Conservation (phyloP, 2,888 invertebrate species). For the Machimus atricapillus region DNA sequence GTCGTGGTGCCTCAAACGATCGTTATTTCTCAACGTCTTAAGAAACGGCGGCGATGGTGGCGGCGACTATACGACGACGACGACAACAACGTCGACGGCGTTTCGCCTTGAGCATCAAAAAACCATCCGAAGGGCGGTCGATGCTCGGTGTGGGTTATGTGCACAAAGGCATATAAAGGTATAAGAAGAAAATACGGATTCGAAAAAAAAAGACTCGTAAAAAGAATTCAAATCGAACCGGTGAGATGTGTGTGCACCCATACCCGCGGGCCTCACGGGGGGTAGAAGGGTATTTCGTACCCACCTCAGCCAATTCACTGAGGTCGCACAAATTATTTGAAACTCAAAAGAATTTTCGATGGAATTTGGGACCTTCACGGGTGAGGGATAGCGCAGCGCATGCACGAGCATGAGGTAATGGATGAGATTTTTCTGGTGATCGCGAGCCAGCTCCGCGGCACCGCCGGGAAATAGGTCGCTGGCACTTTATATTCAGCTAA, state of each 20-base stretch:
- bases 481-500: slow-evolving; percentile 31
- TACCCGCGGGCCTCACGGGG: background rate
- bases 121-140: slow-evolving; percentile 29
- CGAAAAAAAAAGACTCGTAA: slow-evolving; percentile 1
- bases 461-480: slow-evolving; percentile 16
- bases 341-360: slow-evolving; percentile 37
- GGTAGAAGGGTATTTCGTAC: background rate
- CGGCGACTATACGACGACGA: background rate
- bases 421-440: slow-evolving; percentile 27
- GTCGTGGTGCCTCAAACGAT: background rate
- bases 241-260: background rate
- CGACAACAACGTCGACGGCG: background rate
- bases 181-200: background rate
- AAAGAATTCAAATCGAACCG: background rate
- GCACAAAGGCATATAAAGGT: background rate
- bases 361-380: slow-evolving; percentile 42
- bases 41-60: background rate
- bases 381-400: slow-evolving; percentile 25
- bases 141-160: background rate
- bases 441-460: background rate
- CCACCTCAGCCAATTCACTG: slow-evolving; percentile 6
- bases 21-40: background rate
- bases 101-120: background rate
- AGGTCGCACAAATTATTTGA: slow-evolving; percentile 35
- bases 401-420: slow-evolving; percentile 25